These are phyloP conservation scores for Poecilus cupreus DNA, from an alignment of 2,888 invertebrate genomes.

Conservation along the genomic window DNA sequence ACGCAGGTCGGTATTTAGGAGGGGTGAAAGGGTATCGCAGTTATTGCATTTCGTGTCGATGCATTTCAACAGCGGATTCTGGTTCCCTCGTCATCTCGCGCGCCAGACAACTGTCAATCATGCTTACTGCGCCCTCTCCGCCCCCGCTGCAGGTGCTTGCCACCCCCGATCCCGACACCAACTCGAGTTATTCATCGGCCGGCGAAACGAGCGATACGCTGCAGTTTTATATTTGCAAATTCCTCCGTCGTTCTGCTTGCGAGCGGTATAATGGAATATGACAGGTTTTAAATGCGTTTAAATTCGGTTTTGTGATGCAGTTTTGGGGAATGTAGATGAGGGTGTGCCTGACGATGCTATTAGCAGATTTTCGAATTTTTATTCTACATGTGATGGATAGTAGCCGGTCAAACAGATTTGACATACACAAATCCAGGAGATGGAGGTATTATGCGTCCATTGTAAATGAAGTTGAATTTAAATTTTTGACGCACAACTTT, in stretches of 20 bases:
- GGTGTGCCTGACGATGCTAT: background rate
- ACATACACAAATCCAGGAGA: slow-evolving; percentile 15
- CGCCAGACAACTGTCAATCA: slow-evolving; percentile 56
- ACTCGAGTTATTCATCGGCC: slow-evolving; percentile 16
- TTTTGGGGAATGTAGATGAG: slow-evolving; percentile 28
- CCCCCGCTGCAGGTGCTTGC: slow-evolving; percentile 34
- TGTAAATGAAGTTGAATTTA: slow-evolving; percentile 13
- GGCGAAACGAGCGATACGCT: slow-evolving; percentile 31
- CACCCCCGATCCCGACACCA: background rate
- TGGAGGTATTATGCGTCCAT: background rate
- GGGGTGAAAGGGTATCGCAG: background rate
- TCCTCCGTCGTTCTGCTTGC: slow-evolving; percentile 1
- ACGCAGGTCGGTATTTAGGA: background rate
- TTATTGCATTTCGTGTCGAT: slow-evolving; percentile 50
- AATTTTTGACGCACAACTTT: slow-evolving; percentile 4
- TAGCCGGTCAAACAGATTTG: slow-evolving; percentile 14
- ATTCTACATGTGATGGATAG: slow-evolving; percentile 23
- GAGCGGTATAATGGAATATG: slow-evolving; percentile 20
- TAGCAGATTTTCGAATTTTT: slow-evolving; percentile 25
- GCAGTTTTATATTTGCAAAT: slow-evolving; percentile 48
- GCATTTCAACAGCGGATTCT: slow-evolving; percentile 41
- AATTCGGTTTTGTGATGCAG: slow-evolving; percentile 41
- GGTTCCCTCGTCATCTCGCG: slow-evolving; percentile 38
- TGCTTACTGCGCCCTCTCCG: slow-evolving; percentile 28
- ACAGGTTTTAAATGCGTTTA: slow-evolving; percentile 38